Percentiles rank a stretch among this genome's conserved stretches.
These are phyloP conservation scores for Diorhabda sublineata DNA, from an alignment of 1,140 invertebrate genomes.

Conservation along the genomic window DNA sequence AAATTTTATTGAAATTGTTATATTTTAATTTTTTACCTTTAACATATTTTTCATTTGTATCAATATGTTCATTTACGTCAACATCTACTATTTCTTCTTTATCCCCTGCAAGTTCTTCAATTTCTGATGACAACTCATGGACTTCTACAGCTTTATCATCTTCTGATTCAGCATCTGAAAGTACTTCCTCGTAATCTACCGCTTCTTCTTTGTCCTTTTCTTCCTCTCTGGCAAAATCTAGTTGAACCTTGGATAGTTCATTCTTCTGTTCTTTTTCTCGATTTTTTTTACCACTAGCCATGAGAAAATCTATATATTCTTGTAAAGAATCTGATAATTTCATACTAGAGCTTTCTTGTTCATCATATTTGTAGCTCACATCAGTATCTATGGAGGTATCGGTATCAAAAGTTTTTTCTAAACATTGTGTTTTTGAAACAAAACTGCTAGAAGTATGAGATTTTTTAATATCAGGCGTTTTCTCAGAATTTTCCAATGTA, in stretches of 20 bases:
- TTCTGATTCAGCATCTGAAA: conserved; percentile 11
- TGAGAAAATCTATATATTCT: conserved; percentile 9
- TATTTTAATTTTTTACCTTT: too few species aligned
- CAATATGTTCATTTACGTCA: too few species aligned
- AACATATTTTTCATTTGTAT: too few species aligned
- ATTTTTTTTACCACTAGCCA: not conserved
- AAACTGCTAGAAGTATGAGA: not conserved
- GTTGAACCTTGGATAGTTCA: conserved; percentile 8
- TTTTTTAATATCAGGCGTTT: not conserved
- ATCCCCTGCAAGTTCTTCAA: conserved; percentile 6
- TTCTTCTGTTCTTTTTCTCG: conserved; percentile 5
- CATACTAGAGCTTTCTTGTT: not conserved
- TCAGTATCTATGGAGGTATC: conserved; percentile 13
- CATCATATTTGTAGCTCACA: not conserved
- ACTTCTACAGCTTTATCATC: conserved; percentile 5
- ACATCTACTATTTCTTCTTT: not conserved
- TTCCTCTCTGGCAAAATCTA: conserved; percentile 7
- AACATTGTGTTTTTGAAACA: not conserved
- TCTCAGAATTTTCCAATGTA: not conserved
- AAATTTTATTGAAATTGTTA: too few species aligned
- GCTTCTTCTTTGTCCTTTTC: conserved; percentile 9
- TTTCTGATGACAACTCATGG: conserved; percentile 12
- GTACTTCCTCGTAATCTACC: conserved; percentile 9
- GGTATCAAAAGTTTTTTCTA: conserved; percentile 3
- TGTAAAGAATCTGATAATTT: conserved; percentile 2